These are phyloP conservation scores for Cerastis rubricosa DNA, from an alignment of 2,888 invertebrate genomes.

Conservation along the genomic window DNA sequence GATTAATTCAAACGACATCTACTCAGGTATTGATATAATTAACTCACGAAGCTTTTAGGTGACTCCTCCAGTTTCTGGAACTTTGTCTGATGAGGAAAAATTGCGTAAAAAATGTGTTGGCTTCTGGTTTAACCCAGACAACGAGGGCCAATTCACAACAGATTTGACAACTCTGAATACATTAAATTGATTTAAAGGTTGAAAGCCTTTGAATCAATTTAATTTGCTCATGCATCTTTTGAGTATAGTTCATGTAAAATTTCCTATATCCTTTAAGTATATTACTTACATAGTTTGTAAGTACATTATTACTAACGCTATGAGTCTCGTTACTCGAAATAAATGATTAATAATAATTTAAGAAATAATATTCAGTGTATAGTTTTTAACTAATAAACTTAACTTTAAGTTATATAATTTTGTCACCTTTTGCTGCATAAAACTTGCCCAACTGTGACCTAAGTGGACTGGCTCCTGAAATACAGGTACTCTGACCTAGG, in stretches of 20 bases:
- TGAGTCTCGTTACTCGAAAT: no score
- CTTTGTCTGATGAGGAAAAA: slow-evolving; percentile 12
- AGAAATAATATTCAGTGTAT: background rate
- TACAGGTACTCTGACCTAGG: no score
- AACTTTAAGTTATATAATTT: no score
- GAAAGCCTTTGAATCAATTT: background rate
- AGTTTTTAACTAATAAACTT: no score
- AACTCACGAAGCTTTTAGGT: slow-evolving; percentile 19
- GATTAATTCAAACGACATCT: slow-evolving; percentile 10
- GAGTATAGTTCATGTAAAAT: background rate
- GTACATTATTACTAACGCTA: no score
- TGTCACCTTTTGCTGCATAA: no score
- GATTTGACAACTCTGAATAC: background rate
- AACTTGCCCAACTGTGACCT: no score
- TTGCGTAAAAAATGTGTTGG: background rate
- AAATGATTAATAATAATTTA: no score
- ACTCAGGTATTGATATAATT: slow-evolving; percentile 9
- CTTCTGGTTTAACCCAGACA: slow-evolving; percentile 25
- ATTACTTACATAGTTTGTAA: no score
- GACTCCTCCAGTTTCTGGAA: slow-evolving; percentile 16
- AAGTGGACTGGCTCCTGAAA: no score
- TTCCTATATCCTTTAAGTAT: background rate
- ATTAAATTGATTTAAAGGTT: background rate
- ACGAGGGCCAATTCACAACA: background rate
- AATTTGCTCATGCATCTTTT: background rate